phyloP scores from a whole-genome alignment of 2,113 vertebrate genomes.

The Sinocyclocheilus grahami region DNA sequence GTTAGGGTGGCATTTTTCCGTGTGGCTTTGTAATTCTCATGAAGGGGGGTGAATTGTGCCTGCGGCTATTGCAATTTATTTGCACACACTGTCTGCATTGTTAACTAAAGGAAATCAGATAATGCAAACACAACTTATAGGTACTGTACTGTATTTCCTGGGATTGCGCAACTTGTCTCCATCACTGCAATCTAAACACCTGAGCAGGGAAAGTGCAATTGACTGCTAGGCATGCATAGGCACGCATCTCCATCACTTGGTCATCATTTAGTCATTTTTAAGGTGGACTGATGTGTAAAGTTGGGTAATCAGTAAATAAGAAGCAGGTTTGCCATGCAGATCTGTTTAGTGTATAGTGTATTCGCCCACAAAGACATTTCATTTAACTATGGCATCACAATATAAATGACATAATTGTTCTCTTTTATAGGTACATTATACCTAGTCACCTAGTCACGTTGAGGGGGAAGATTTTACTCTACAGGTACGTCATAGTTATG shows the following conservation, averaged over 20 bases:
- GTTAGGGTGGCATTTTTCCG: no score
- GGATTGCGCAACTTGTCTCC: not conserved
- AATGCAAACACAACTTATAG: not conserved
- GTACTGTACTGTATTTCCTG: not conserved
- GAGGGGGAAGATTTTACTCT: constrained; percentile 79
- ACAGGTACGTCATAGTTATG: constrained; percentile 78
- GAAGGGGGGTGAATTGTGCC: no score
- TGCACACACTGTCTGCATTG: not conserved
- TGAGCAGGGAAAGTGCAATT: not conserved
- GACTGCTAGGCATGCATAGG: not conserved
- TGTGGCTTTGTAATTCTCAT: no score
- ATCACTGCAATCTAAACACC: not conserved
- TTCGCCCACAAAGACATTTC: no score
- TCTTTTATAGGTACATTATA: constrained; percentile 84
- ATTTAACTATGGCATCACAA: not conserved
- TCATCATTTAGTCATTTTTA: no score
- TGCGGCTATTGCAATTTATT: not conserved
- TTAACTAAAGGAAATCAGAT: not conserved
- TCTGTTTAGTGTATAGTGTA: no score
- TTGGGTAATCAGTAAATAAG: no score
- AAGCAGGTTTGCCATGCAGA: no score
- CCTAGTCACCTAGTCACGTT: constrained; percentile 77
- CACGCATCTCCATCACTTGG: no score
- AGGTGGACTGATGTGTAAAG: no score
- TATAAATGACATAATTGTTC: constrained; percentile 5